These are phyloP conservation scores for Ectobius pallidus DNA, from an alignment of 2,888 invertebrate species.

Conservation along the genomic window DNA sequence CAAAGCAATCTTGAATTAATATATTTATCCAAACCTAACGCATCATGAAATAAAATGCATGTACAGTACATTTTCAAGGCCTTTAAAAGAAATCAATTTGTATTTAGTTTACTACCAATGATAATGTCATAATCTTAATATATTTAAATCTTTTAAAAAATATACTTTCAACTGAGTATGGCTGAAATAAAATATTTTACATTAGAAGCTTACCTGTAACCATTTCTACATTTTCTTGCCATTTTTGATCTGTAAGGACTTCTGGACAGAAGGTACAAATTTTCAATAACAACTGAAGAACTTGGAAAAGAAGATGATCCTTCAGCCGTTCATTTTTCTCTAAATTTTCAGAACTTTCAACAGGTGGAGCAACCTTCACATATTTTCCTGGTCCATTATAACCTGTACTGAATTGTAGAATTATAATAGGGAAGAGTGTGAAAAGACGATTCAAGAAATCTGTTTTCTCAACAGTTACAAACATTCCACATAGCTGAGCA, in stretches of 20 bases:
- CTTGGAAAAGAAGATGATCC: slow-evolving; percentile 78
- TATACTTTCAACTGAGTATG: too few relatives aligned
- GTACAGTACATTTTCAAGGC: too few relatives aligned
- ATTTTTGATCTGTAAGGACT: slow-evolving; percentile 61
- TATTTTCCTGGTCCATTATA: slow-evolving; percentile 61
- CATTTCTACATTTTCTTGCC: slow-evolving; percentile 50
- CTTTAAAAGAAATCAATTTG: too few relatives aligned
- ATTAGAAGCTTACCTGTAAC: slow-evolving; percentile 43
- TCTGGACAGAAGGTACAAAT: slow-evolving; percentile 68
- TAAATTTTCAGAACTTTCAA: slow-evolving; percentile 45
- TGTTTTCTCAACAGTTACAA: slow-evolving; percentile 76
- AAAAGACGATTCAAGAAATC: slow-evolving; percentile 71
- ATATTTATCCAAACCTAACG: too few relatives aligned
- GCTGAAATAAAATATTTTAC: too few relatives aligned
- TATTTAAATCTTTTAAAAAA: too few relatives aligned
- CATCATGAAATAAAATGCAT: too few relatives aligned
- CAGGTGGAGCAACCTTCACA: slow-evolving; percentile 54
- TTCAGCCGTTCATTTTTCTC: slow-evolving; percentile 67
- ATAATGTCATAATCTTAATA: too few relatives aligned
- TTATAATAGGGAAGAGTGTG: slow-evolving; percentile 65
- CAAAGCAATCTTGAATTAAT: too few relatives aligned
- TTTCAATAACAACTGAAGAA: slow-evolving; percentile 72
- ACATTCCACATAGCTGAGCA: slow-evolving; percentile 78
- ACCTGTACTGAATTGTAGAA: slow-evolving; percentile 57
- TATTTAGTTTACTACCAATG: too few relatives aligned